phyloP scores from a whole-genome alignment of 1,140 invertebrate genomes.

The Pogonomyrmex barbatus region DNA sequence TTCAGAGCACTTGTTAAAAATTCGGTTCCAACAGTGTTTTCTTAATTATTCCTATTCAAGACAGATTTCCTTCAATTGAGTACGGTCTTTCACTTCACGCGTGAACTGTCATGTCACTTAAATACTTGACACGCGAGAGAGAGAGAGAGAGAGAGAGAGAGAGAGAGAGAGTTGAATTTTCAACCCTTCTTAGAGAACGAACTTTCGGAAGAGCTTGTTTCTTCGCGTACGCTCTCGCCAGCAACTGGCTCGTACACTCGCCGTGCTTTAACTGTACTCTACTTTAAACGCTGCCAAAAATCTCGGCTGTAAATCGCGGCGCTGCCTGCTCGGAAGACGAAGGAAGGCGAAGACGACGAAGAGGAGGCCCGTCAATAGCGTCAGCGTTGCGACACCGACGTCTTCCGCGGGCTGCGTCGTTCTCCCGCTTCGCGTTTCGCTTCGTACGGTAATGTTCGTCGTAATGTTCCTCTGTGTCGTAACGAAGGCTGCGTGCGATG shows the following conservation, averaged over 20 bases:
- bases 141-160: too few relatives aligned
- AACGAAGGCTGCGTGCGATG: constrained; percentile 48
- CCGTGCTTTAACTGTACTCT: constrained; percentile 18
- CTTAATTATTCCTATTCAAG: neutral
- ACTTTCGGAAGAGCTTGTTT: neutral
- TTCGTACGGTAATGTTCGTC: neutral
- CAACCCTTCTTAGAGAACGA: neutral
- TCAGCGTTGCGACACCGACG: constrained; percentile 42
- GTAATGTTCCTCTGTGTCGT: constrained; percentile 45
- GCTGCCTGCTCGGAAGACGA: constrained; percentile 26
- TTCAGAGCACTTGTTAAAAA: constrained; percentile 17
- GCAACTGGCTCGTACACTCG: constrained; percentile 11
- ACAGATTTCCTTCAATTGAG: neutral
- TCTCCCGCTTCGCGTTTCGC: constrained; percentile 44
- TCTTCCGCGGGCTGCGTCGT: constrained; percentile 44
- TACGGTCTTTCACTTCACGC: neutral
- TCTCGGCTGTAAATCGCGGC: constrained; percentile 18
- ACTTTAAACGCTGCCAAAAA: constrained; percentile 48
- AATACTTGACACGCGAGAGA: neutral
- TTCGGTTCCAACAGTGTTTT: neutral
- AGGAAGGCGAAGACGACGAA: constrained; percentile 4
- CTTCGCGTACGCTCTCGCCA: neutral
- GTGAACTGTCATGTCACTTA: neutral
- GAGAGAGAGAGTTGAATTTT: neutral
- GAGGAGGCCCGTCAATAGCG: constrained; percentile 37